Evolutionary conservation across 1,140 invertebrate species (phyloP).

Genomic region (Drosophila mauritiana): DNA sequence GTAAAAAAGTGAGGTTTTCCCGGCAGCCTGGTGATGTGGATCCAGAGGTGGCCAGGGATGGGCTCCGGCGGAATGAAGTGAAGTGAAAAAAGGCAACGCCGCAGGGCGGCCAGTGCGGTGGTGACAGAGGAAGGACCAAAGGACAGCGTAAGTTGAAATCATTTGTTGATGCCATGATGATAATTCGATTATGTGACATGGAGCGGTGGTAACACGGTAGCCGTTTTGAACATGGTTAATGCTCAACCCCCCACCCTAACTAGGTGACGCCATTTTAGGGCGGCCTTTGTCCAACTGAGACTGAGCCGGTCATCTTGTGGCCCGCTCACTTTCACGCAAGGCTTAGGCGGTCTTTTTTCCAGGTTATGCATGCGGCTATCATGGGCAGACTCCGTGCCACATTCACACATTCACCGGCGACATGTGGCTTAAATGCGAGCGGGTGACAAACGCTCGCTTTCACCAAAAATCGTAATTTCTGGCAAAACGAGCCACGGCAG

Average conservation of each 20-base stretch:
- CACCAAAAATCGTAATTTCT: conserved; percentile 70
- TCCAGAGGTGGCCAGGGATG: conserved; percentile 2
- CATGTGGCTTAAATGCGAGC: conserved; percentile 48
- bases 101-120: conserved; percentile 43
- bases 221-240: conserved; percentile 16
- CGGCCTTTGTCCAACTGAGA: not conserved
- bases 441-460: conserved; percentile 53
- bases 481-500: conserved; percentile 45
- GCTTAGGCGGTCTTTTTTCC: conserved; percentile 16
- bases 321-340: conserved; percentile 23
- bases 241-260: conserved; percentile 1
- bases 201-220: conserved; percentile 30
- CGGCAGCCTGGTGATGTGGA: conserved; percentile 28
- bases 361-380: conserved; percentile 31
- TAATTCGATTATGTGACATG: conserved; percentile 76
- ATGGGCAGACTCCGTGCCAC: conserved; percentile 44
- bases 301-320: conserved; percentile 11
- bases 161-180: conserved; percentile 82
- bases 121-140: conserved; percentile 40
- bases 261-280: conserved; percentile 2
- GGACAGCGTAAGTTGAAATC: conserved; percentile 68
- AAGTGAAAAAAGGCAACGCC: conserved; percentile 71
- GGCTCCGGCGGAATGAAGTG: conserved; percentile 39
- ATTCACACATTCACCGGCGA: conserved; percentile 27
- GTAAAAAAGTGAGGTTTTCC: conserved; percentile 26